Base-by-base conservation (phyloP, 92 coral and sea anemone species). In the Parazoanthus atlanticus region DNA sequence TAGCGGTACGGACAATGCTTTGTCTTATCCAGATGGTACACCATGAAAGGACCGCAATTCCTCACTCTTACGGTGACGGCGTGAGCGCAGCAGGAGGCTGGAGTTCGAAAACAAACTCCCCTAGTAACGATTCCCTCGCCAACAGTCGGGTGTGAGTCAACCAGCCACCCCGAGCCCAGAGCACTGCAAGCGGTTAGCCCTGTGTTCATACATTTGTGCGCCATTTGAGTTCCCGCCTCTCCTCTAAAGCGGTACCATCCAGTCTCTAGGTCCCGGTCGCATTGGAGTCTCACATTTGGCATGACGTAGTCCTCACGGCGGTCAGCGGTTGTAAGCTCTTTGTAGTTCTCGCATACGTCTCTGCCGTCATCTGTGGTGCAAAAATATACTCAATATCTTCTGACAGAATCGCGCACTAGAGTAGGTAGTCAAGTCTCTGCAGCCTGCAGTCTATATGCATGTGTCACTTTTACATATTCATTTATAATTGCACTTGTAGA, bases 141-240 rank as follows among this genome's bases (percentile, higher is more conserved):
- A 40, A 84, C 65, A 47, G 87, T 70, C 19, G 87, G 87, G 78
- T 69, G 87, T 12, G 87, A 70, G 41, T 84, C 87, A 43, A 69
- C 87, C 5, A 84, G 77, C 87, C 87, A 84, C 21, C 87, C 87
- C 17, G 87, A 43, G 28, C 66, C 65, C 8, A 84, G 40, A 16
- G 87, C 74, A 17, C 87, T 56, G 49, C 87, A 84, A 9, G 87
- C 87, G 10, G 58, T 38, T 1, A 70, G n/a, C 7, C 66, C 76
- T 5, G 31, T 61, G 29, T 38, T 31, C 79, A 84, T 69, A 32
- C 87, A 84, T 32, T 70, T 67, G 46, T 71, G 69, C 2, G 87
- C 67, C 87, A 84, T 84, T 69, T 84, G 87, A 46, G 87, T 84
- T 46, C 87, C 87, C 36, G 87, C 87, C 26, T 28, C 66, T 8